Evolutionary conservation across 2,797 vertebrate genomes (phyloP), one percentile per base, ranked within the genome.

Genomic region (Chelidonichthys spinosus): DNA sequence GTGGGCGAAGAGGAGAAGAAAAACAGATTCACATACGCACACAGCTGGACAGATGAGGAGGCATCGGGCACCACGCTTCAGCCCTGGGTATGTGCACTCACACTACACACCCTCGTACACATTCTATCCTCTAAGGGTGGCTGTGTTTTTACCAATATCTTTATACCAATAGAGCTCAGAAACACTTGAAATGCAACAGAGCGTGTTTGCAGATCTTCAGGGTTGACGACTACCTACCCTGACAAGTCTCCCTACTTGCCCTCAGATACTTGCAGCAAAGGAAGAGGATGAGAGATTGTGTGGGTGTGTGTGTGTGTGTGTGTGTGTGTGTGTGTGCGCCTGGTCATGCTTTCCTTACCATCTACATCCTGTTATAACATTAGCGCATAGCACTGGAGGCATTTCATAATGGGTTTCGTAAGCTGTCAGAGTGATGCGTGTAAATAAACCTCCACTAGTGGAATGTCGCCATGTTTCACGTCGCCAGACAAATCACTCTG

Each of bases 31-130:
- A 56, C 56, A 78, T 59, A 82, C 72, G 18, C 72, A 58, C 78
- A 72, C 82, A 82, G 76, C 86, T 82, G 88, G 79, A 80, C 82
- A 87, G 81, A 94, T 94, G 93, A 89, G 86, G 90, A 87, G 88
- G 85, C 78, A 87, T 58, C 87, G 82, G 83, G 86, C 78, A 90
- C 81, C 90, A 52, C 85, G 61, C 66, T 89, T 88, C 81, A 88
- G 87, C 81, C 87, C 87, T 76, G 87, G 93, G 93, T 94, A 91
- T n/a, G 92, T 87, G 63, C 50, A 79, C 66, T 55, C 42, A 11
- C 15, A 52, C 47, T 9, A 52, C 18, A 79, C 52, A 74, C 53
- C 43, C 61, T 49, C 40, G 47, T n/a, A 37, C 36, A 72, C 55
- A 66, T 74, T 49, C 74, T 49, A 46, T 67, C 44, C 58, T 76